phyloP scores from a whole-genome alignment of 2,888 invertebrate species.

The Hyposoter didymator region DNA sequence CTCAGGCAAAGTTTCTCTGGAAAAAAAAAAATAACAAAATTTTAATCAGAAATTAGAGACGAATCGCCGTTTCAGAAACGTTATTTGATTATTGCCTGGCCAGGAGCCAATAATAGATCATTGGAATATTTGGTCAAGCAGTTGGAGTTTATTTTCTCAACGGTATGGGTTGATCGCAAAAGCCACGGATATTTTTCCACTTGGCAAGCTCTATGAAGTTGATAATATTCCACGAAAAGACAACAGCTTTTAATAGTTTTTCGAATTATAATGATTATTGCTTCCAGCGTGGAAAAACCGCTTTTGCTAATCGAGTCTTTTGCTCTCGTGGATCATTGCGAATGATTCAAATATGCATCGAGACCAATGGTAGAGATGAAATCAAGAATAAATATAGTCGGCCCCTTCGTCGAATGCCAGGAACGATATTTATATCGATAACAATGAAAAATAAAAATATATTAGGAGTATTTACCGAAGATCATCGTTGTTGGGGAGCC shows the following conservation, averaged over 20 bases:
- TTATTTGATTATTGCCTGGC: conserved; percentile 20
- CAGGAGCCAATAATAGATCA: conserved; percentile 53
- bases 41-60: conserved; percentile 24
- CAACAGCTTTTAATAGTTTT: conserved; percentile 16
- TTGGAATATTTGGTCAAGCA: conserved; percentile 60
- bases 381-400: not conserved
- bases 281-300: not conserved
- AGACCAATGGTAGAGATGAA: not conserved
- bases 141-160: conserved; percentile 61
- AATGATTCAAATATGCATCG: not conserved
- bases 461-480: conserved; percentile 69
- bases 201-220: conserved; percentile 10
- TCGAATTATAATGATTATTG: not conserved
- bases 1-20: conserved; percentile 77
- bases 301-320: not conserved
- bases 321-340: not conserved
- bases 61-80: not conserved
- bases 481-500: conserved; percentile 72
- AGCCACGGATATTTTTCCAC: conserved; percentile 24
- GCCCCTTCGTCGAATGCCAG: not conserved
- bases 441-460: conserved; percentile 2
- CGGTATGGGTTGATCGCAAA: not conserved
- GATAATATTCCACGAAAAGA: conserved; percentile 51
- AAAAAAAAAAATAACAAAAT: conserved; percentile 4
- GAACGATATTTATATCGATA: conserved; percentile 1